A percentile compares a stretch with the other conserved stretches of the same genome.
phyloP scores from a whole-genome alignment of 2,797 vertebrate species.

The Neomorphus geoffroyi region DNA sequence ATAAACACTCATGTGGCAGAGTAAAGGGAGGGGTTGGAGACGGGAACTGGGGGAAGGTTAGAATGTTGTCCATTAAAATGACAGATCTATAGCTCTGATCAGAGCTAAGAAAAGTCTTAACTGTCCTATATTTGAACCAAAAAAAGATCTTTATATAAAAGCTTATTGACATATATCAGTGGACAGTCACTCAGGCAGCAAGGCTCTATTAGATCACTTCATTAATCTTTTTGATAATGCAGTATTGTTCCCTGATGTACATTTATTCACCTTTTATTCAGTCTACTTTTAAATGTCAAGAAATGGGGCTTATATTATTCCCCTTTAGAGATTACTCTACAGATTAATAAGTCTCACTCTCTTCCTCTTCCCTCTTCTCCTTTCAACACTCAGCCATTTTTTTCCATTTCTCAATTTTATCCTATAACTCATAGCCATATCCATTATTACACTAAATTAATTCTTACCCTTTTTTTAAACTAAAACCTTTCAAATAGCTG shows the following conservation, averaged over 20 bases:
- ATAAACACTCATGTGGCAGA: not conserved
- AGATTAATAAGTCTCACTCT: conserved; percentile 25
- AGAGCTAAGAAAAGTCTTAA: not conserved
- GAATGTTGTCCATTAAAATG: not conserved
- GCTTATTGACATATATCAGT: not conserved
- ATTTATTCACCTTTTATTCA: conserved; percentile 40
- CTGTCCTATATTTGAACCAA: not conserved
- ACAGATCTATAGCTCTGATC: not conserved
- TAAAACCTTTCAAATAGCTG: conserved; percentile 24
- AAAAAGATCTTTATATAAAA: not conserved
- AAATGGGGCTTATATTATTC: conserved; percentile 9
- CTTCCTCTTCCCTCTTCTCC: not conserved
- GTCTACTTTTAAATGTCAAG: conserved; percentile 48
- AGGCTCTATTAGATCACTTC: not conserved
- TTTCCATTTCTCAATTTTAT: conserved; percentile 17
- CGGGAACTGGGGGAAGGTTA: not conserved
- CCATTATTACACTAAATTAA: conserved; percentile 22
- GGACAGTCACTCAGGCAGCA: not conserved
- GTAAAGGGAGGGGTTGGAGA: not conserved
- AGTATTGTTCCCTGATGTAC: conserved; percentile 12
- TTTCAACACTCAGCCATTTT: not conserved
- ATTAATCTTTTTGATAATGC: conserved; percentile 14
- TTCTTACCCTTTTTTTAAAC: not conserved
- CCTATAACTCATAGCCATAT: not conserved
- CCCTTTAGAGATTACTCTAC: conserved; percentile 3